Percentiles rank a stretch among this genome's conserved stretches.
phyloP scores from a whole-genome alignment of 2,888 invertebrate species.

The Galeruca laticollis region DNA sequence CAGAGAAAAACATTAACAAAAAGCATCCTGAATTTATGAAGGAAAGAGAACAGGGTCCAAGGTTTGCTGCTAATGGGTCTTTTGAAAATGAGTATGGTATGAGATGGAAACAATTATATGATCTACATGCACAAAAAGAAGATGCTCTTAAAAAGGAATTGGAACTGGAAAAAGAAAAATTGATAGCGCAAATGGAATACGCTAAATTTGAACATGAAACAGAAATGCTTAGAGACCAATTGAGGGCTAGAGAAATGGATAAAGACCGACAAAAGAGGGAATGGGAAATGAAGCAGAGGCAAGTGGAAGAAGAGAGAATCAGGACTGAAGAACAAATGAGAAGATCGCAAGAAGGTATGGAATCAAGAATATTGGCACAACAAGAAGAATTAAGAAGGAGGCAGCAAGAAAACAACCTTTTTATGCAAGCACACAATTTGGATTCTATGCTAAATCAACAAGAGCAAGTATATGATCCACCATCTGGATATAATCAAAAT shows the following conservation, averaged over 20 bases:
- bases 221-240: constrained; percentile 90
- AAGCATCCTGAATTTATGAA: constrained; percentile 84
- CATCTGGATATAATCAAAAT: constrained; percentile 33
- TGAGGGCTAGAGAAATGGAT: constrained; percentile 87
- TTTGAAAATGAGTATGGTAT: constrained; percentile 98
- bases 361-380: constrained; percentile 81
- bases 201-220: constrained; percentile 94
- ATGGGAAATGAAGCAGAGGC: constrained; percentile 71
- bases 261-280: constrained; percentile 79
- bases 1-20: constrained; percentile 78
- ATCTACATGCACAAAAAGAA: constrained; percentile 90
- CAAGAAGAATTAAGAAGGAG: constrained; percentile 88
- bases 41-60: constrained; percentile 85
- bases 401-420: constrained; percentile 88
- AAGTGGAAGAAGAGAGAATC: constrained; percentile 82
- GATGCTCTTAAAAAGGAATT: constrained; percentile 91
- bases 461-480: constrained; percentile 69
- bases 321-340: constrained; percentile 72
- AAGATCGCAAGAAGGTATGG: constrained; percentile 83
- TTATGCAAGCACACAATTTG: constrained; percentile 79
- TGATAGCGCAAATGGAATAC: constrained; percentile 97
- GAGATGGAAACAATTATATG: constrained; percentile 96
- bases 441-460: constrained; percentile 76
- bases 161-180: constrained; percentile 89
- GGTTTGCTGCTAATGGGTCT: constrained; percentile 87